Base-by-base conservation (phyloP, 37 sponge, comb jelly and placozoan genomes). In the Ephydatia muelleri region DNA sequence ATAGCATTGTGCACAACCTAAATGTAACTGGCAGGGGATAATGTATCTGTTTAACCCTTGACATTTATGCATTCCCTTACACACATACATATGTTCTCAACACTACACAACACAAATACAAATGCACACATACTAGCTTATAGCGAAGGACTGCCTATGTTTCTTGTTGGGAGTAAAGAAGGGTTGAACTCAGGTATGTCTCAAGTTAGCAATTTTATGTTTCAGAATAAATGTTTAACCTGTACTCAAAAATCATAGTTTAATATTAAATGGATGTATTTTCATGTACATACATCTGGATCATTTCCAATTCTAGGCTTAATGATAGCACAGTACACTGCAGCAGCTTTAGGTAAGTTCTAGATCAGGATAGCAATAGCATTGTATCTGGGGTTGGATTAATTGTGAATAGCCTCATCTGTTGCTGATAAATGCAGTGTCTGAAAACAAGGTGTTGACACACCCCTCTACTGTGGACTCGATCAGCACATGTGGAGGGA, bases 311-410 rank as follows among this genome's bases (percentile, higher is more conserved):
- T 39, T n/a, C 16, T 73, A 76, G 88, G 91, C 13, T 93, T 95
- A 66, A 95, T 95, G 96, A 89, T 95, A 12, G 82, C 91, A 23
- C 96, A 95, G 64, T 92, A 88, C 83, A 95, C 96, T 39, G 90
- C 96, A 22, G 93, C 93, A 35, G 90, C 93, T 35, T 81, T 95
- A 25, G 94, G 91, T 84, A 84, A 75, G 87, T 32, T 29, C n/a
- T 14, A 26, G 1, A 4, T 34, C 28, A 34, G 38, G 2, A 8
- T 69, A 12, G 6, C 8, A 43, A 43, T 43, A 8, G 8, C 47
- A 4, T 11, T 8, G 38, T 8, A 28, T 69, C 26, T 22, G 16
- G 72, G 19, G 25, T 22, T 65, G 67, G 22, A 19, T 65, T 65
- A 65, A 65, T 22, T 23, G n/a, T n/a, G n/a, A n/a, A n/a, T n/a